Base-by-base conservation (phyloP, 2,888 invertebrate species). In the Bellardia bayeri region DNA sequence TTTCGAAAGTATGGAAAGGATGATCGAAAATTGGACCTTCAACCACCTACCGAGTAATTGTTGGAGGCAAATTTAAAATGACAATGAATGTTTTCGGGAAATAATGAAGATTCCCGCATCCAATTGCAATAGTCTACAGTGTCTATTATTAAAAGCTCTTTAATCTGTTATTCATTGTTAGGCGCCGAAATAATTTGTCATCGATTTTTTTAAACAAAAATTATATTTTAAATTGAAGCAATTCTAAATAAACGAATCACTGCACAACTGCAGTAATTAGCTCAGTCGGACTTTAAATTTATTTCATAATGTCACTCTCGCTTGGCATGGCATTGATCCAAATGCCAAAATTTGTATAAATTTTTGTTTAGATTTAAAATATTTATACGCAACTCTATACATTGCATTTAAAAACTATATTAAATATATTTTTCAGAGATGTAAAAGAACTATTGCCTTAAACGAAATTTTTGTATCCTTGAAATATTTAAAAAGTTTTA, bases 261-360 rank as follows among this genome's bases (percentile, higher is more conserved):
- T 9, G 23, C 9, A 56, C 5, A 45, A 13, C 13, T 2, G 13
- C 23, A 23, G 56, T 23, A 51, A 51, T n/a, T 45, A 45, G 13
- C 45, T 45, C 11, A 23, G 56, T 13, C 45, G 45, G 45, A 56
- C 68, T 45, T 42, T 58, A 37, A 51, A 56, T 56, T 23, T 56
- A 16, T 56, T 78, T 56, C n/a, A 79, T 58, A 63, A 69, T 49
- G 69, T 23, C 68, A 42, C 14, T 72, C 11, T 72, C 42, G 14
- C 51, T 58, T 49, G 49, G 33, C 16, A n/a, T 80, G 80, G 63
- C 80, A 71, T 71, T 80, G 71, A 71, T 63, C 80, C 51, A 80
- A 63, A 80, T 80, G 37, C 23, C 40, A 71, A 51, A 13, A 33
- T 11, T 49, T 37, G 11, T 54, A 64, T 8, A 40, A 40, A 16